phyloP scores from a whole-genome alignment of 2,888 invertebrate genomes.

The Harpalus rufipes region DNA sequence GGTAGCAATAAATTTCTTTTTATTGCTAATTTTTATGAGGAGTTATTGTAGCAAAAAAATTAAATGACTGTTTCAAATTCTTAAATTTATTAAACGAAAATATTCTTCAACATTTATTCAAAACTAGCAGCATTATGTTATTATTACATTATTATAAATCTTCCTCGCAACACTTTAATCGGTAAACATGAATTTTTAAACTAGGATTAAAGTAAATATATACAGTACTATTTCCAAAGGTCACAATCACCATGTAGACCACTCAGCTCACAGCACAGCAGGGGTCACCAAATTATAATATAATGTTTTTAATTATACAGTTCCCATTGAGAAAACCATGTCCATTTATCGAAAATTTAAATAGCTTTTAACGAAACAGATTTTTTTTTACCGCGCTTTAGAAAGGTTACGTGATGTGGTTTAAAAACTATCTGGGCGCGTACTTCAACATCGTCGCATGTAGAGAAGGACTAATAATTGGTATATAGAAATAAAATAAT shows the following conservation, averaged over 20 bases:
- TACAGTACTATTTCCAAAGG: constrained; percentile 24
- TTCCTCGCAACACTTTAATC: constrained; percentile 1
- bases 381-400: constrained; percentile 2
- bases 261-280: too few relatives aligned
- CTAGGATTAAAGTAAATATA: too few relatives aligned
- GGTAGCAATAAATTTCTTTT: background rate
- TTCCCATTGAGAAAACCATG: constrained; percentile 17
- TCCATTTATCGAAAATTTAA: constrained; percentile 14
- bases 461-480: background rate
- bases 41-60: background rate
- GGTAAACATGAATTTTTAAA: constrained; percentile 1
- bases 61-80: background rate
- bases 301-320: constrained; percentile 41
- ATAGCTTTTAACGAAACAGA: constrained; percentile 23
- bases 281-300: constrained; percentile 35
- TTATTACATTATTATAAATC: background rate
- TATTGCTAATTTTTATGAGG: background rate
- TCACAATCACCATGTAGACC: background rate
- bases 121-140: background rate
- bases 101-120: background rate
- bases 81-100: background rate
- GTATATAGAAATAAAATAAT: background rate
- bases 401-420: constrained; percentile 39
- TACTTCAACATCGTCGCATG: background rate
- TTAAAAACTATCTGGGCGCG: background rate